Evolutionary conservation across 2,888 invertebrate species (phyloP).

Genomic region (Hylaea fasciaria): DNA sequence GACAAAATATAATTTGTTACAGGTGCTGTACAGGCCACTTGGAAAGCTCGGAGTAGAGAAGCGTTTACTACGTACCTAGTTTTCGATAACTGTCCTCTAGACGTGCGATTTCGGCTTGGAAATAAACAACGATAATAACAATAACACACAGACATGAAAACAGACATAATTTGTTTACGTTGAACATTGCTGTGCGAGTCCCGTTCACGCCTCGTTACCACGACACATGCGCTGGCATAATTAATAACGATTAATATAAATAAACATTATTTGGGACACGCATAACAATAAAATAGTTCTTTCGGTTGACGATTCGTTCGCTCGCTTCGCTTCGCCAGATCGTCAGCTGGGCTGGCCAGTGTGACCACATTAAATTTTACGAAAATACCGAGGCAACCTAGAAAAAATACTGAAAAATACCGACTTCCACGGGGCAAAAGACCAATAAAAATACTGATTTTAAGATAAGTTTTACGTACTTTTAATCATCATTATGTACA

Average conservation of each 20-base stretch:
- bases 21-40: background rate
- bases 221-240: constrained; percentile 64
- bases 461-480: too few relatives aligned
- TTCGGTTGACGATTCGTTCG: constrained; percentile 42
- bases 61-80: constrained; percentile 61
- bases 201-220: constrained; percentile 56
- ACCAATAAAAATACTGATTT: too few relatives aligned
- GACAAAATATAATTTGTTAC: background rate
- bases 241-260: constrained; percentile 69
- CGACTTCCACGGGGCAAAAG: too few relatives aligned
- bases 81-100: constrained; percentile 73
- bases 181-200: constrained; percentile 70
- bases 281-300: constrained; percentile 60
- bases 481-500: too few relatives aligned
- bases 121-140: constrained; percentile 76
- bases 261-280: constrained; percentile 70
- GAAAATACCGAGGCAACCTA: too few relatives aligned
- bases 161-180: constrained; percentile 78
- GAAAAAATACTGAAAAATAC: too few relatives aligned
- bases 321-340: too few relatives aligned
- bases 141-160: constrained; percentile 76
- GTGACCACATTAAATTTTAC: background rate
- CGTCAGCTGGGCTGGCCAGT: constrained; percentile 35
- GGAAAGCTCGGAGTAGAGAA: background rate
- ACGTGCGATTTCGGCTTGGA: constrained; percentile 77